Percentiles rank a stretch among this genome's conserved stretches.
Evolutionary conservation across 2,888 invertebrate genomes (phyloP).

Genomic region (Morpho helenor): DNA sequence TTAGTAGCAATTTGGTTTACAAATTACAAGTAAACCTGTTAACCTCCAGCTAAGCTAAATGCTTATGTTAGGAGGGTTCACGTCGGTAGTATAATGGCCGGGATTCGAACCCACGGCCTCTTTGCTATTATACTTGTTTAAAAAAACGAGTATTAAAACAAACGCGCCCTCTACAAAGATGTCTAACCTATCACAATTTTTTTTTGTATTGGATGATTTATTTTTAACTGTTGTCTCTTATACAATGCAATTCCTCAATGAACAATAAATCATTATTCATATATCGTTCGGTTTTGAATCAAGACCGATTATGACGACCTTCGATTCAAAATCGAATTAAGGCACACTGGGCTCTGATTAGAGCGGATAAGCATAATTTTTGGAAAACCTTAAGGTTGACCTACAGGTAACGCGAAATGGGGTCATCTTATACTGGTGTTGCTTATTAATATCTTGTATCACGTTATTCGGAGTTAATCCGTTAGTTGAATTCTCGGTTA

Average conservation of each 20-base stretch:
- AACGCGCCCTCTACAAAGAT: no score
- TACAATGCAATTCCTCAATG: constrained; percentile 6
- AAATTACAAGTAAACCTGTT: no score
- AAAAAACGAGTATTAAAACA: no score
- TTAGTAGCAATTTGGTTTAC: no score
- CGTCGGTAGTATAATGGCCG: no score
- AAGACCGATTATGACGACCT: neutral
- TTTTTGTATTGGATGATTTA: neutral
- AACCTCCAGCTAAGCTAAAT: no score
- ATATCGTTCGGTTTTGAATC: constrained; percentile 4
- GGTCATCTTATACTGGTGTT: neutral
- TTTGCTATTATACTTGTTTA: no score
- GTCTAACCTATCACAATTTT: no score
- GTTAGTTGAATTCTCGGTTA: no score
- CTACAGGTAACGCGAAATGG: neutral
- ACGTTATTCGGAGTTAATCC: neutral
- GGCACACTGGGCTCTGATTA: neutral
- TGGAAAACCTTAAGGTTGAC: neutral
- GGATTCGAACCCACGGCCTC: no score
- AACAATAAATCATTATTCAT: constrained; percentile 8
- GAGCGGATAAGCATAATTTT: neutral
- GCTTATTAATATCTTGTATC: neutral
- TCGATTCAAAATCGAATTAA: constrained; percentile 1
- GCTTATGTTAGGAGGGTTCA: no score
- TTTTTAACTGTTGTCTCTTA: neutral